Conservation (phyloP, 2,888 invertebrate species). For the Acheta domesticus region DNA sequence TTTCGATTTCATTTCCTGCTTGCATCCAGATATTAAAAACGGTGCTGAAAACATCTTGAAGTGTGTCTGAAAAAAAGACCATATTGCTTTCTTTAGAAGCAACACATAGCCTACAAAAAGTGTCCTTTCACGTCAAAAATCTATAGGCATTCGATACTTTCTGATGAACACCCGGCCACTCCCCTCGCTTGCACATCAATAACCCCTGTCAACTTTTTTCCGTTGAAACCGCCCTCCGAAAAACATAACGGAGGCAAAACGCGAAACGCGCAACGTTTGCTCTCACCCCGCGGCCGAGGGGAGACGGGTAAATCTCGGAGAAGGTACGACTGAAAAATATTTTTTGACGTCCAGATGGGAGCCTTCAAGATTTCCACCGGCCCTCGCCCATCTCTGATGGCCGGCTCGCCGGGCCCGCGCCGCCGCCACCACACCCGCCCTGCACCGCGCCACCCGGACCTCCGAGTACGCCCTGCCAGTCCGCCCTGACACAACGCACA, state of each 20-base stretch:
- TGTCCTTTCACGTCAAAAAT: background rate
- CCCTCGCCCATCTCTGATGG: slow-evolving; percentile 32
- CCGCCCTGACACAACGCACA: background rate
- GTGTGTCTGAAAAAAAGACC: no score
- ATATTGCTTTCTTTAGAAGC: background rate
- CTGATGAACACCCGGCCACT: background rate
- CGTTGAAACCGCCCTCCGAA: background rate
- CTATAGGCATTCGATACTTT: background rate
- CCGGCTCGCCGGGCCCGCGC: background rate
- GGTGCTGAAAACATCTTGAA: no score
- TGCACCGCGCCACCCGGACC: no score
- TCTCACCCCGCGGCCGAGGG: background rate
- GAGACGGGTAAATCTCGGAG: background rate
- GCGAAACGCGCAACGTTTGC: background rate
- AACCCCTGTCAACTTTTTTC: background rate
- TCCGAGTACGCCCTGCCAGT: no score
- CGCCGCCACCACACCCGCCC: no score
- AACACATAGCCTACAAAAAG: background rate
- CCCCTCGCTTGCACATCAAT: background rate
- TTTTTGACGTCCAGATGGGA: slow-evolving; percentile 35
- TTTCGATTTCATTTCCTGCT: no score
- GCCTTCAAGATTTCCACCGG: slow-evolving; percentile 36
- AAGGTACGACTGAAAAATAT: background rate
- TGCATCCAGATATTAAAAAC: no score
- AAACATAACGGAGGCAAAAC: background rate